Evolutionary conservation across 1,140 invertebrate genomes (phyloP), one percentile per base, ranked within the genome.

Genomic region (Aplysia californica): DNA sequence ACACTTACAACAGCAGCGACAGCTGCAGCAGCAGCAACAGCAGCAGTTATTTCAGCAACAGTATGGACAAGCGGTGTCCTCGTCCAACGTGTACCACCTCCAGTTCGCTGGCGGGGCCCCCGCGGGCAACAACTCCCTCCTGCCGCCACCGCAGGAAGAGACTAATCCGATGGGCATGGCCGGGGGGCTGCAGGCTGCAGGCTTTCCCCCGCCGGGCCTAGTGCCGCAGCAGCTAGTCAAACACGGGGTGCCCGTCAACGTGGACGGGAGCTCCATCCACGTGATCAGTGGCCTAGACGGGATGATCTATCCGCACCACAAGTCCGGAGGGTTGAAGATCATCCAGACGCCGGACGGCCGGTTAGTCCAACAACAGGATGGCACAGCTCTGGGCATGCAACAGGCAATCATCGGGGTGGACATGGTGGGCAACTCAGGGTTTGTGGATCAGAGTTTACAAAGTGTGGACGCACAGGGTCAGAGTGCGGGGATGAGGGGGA

Each of bases 1-100:
- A 61, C 70, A 61, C 20, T 6, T 61, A 61, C 70, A 61, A 58
- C 68, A 71, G 50, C 68, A 71, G 21, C 68, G 58, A 71, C 69
- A 73, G 58, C 70, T 61, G 35, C 70, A 73, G 38, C 38, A 35
- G n/a, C 68, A 70, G 50, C 67, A 69, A 33, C 56, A 61, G 31
- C 70, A 59, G n/a, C 44, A 71, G 18, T 61, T 73, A 18, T 61
- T 73, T 31, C 70, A 59, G 38, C 70, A 59, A 26, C 70, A 73
- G 38, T 61, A 61, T n/a, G 61, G 18, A 23, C 70, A 59, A 23
- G 55, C 70, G 39, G 56, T 73, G 5, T 58, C 70, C n/a, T 41
- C 70, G 18, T 61, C 55, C 2, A 61, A 61, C 31, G 36, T 73
- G n/a, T 73, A 61, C 41, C 70, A 73, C 3, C 39, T 73, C 21